Conservation (phyloP, 2,888 invertebrate genomes). For the Acleris sparsana region DNA sequence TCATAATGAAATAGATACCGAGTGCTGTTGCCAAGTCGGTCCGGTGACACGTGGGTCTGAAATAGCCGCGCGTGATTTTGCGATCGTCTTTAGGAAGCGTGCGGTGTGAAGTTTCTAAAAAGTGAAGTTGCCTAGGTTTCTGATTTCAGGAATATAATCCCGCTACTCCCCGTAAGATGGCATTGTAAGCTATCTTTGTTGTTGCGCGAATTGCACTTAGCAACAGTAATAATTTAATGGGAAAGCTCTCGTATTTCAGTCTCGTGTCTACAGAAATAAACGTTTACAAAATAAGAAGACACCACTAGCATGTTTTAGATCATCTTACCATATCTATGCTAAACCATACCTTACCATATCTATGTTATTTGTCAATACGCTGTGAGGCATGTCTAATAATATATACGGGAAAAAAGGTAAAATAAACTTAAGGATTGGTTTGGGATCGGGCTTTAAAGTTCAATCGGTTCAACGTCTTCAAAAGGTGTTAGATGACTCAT, state of each 20-base stretch:
- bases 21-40: conserved; percentile 71
- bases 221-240: conserved; percentile 1
- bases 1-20: conserved; percentile 60
- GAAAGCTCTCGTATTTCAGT: background rate
- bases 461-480: conserved; percentile 57
- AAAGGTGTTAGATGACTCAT: conserved; percentile 57
- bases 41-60: conserved; percentile 65
- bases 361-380: background rate
- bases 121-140: conserved; percentile 25
- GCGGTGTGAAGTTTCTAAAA: conserved; percentile 39
- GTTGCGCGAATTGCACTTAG: conserved; percentile 6
- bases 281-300: background rate
- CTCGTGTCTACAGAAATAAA: background rate
- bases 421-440: conserved; percentile 28
- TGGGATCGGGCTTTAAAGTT: conserved; percentile 39
- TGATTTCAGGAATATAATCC: conserved; percentile 43
- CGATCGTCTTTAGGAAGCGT: conserved; percentile 48
- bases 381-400: conserved; percentile 14
- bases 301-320: no score
- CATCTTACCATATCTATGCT: background rate
- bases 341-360: no score
- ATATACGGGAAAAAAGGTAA: conserved; percentile 20
- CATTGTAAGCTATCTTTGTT: conserved; percentile 42
- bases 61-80: conserved; percentile 59
- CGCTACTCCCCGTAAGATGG: conserved; percentile 71